Evolutionary conservation across 1,140 invertebrate genomes (phyloP), one percentile per base, ranked within the genome.

Genomic region (Muscidifurax raptorellus): DNA sequence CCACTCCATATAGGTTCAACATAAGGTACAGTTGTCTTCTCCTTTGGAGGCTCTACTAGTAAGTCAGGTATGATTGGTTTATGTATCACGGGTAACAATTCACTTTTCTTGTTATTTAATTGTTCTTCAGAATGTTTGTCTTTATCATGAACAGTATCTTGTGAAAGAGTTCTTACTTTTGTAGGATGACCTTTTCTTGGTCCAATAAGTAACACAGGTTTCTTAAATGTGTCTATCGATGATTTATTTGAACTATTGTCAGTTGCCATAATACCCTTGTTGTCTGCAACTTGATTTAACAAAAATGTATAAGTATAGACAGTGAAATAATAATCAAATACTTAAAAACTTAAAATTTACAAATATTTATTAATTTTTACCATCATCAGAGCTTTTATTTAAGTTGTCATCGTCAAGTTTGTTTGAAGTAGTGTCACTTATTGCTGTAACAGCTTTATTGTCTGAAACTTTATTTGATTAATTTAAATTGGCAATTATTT

Each of bases 1-100:
- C 95, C 95, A 72, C 96, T 95, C 97, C 97, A 98, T 81, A 93
- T 90, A 1, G 97, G 97, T 90, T 96, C 96, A 90, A 94, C 95
- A 88, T 98, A 97, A 0, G 95, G 95, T n/a, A 9, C 30, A 40
- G 76, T 2, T 75, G 47, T 27, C 52, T 67, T 81, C 12, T 85
- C 69, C 22, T 69, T 80, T 84, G 67, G 13, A 22, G 1, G 0
- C n/a, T 72, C 40, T 40, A 22, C 5, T 27, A 15, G 0, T 27
- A 15, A 7, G 2, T 79, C 40, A 40, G 13, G 2, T 28, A 72
- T 79, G 4, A 22, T 28, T 36, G n/a, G 6, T 47, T 74, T 44
- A 18, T 66, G n/a, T 25, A 30, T 64, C 64, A 22, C 9, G 44
- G 27, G 6, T 67, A n/a, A 30, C 0, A 44, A 10, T n/a, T 74